Percentiles rank a stretch among this genome's conserved stretches.
These are phyloP conservation scores for Pseudochromis fuscus DNA, from an alignment of 2,797 vertebrate genomes.

Conservation along the genomic window DNA sequence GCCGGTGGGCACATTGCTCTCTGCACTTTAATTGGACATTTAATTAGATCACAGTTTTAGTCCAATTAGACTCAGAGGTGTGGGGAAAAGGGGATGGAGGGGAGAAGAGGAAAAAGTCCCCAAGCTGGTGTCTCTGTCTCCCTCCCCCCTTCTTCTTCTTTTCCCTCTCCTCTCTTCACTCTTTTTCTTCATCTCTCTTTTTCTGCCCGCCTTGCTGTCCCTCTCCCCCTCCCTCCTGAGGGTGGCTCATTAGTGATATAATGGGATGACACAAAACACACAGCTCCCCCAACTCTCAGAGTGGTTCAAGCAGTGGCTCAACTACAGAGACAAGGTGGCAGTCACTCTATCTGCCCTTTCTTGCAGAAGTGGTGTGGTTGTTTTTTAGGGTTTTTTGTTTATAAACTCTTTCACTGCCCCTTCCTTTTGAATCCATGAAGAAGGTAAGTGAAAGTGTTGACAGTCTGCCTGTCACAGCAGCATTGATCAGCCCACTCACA, in stretches of 20 bases:
- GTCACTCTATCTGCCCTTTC: constrained; percentile 19
- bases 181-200: constrained; percentile 72
- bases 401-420: constrained; percentile 12
- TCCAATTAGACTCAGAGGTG: constrained; percentile 87
- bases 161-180: constrained; percentile 28
- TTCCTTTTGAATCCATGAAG: background rate
- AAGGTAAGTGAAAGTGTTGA: constrained; percentile 22
- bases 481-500: constrained; percentile 48
- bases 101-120: constrained; percentile 76
- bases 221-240: constrained; percentile 63
- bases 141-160: constrained; percentile 30
- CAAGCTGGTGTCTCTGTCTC: constrained; percentile 72
- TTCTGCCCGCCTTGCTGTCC: constrained; percentile 61
- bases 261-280: constrained; percentile 80
- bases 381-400: constrained; percentile 17
- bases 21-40: constrained; percentile 90
- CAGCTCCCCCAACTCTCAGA: constrained; percentile 63
- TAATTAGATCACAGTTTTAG: constrained; percentile 92
- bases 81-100: constrained; percentile 68
- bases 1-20: constrained; percentile 87
- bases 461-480: constrained; percentile 61
- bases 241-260: constrained; percentile 83
- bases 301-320: constrained; percentile 53
- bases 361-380: constrained; percentile 25
- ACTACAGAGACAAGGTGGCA: constrained; percentile 28